Evolutionary conservation across 2,888 invertebrate genomes (phyloP).

Genomic region (Bellardia bayeri): DNA sequence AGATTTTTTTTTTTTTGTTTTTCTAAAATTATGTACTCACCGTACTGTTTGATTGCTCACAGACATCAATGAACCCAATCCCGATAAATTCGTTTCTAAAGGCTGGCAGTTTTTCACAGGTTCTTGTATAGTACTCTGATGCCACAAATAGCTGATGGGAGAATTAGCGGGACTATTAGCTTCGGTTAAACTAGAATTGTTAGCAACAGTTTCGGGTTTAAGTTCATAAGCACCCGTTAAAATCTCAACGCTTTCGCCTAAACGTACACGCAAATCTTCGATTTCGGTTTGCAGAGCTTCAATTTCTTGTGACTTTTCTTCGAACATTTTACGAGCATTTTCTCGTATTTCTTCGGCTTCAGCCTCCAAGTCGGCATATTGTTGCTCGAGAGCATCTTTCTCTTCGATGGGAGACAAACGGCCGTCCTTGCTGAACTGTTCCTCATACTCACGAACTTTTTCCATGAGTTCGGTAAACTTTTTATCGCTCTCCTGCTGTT

Average conservation of each 20-base stretch:
- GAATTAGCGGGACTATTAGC: conserved; percentile 83
- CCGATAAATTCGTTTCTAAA: conserved; percentile 52
- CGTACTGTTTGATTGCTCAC: conserved; percentile 74
- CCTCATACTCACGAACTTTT: conserved; percentile 92
- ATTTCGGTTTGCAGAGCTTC: conserved; percentile 85
- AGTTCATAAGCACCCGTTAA: conserved; percentile 82
- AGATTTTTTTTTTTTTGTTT: background rate
- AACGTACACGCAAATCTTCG: conserved; percentile 83
- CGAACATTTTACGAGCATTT: conserved; percentile 85
- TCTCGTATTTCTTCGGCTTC: conserved; percentile 87
- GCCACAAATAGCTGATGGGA: conserved; percentile 85
- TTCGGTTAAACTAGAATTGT: conserved; percentile 69
- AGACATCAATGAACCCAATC: conserved; percentile 53
- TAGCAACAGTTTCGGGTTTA: conserved; percentile 76
- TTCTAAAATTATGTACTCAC: conserved; percentile 75
- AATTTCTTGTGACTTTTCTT: conserved; percentile 86
- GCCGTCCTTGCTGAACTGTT: conserved; percentile 87
- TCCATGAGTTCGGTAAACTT: conserved; percentile 89
- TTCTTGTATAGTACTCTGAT: conserved; percentile 84
- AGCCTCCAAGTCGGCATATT: conserved; percentile 89
- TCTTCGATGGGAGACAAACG: conserved; percentile 92
- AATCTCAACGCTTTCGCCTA: conserved; percentile 83
- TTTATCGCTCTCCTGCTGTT: conserved; percentile 90
- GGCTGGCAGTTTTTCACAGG: conserved; percentile 78
- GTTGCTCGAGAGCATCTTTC: conserved; percentile 88